Base-by-base conservation (phyloP, 2,797 vertebrate species). In the Hydrocynus forskahlii region DNA sequence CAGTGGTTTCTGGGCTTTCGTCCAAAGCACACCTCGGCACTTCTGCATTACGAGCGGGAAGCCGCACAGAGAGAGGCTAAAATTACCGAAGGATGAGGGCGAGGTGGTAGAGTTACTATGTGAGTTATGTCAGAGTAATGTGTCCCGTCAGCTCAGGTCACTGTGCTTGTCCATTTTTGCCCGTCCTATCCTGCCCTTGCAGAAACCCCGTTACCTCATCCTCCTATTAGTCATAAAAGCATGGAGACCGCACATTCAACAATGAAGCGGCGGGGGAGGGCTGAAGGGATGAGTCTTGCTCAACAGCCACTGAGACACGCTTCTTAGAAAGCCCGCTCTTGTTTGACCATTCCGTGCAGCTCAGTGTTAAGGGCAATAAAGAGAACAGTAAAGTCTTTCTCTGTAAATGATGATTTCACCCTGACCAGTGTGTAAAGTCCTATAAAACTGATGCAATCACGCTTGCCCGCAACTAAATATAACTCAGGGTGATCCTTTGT, bases 121-220 rank as follows among this genome's bases (percentile, higher is more conserved):
- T 75, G 66, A 68, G 81, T 85, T 86, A 85, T 87, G 80, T 85
- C 85, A 87, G 62, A 62, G 68, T 76, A 48, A 75, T n/a, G 59
- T 17, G 66, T 66, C 29, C 66, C 60, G 17, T 60, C 82, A 62
- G 45, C 70, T 81, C 66, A 79, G 62, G 48, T 71, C 72, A 75
- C 54, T 19, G 43, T 29, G 81, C 35, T 52, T 55, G 23, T 57
- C 60, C 45, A 50, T 25, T 64, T 74, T 43, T 45, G 59, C 5
- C 72, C 67, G 8, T 40, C 55, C 75, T 64, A 60, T 68, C 8
- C n/a, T 62, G 79, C 67, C 67, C 62, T 50, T 54, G 64, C 62
- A 62, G 67, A 54, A n/a, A 29, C 52, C 59, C 19, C 13, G 55
- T 78, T 59, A 69, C 25, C 23, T 66, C 52, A 72, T 45, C 52